Evolutionary conservation across 2,113 vertebrate genomes (phyloP), one percentile per base, ranked within the genome.

Genomic region (Passer montanus): DNA sequence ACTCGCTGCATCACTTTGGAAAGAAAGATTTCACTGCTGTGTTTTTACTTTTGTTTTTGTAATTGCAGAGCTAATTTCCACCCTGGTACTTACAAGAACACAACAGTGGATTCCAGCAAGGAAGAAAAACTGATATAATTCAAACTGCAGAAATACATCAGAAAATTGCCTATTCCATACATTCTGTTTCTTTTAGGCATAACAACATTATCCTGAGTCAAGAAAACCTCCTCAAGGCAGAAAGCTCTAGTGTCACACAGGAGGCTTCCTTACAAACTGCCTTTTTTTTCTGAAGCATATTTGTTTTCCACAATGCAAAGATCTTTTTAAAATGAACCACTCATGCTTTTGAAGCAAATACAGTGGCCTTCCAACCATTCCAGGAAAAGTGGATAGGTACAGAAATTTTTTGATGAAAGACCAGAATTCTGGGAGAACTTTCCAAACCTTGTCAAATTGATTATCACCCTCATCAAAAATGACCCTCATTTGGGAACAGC

Each of bases 311-410:
- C 28, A 77, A 67, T 21, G 11, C 24, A 91, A 31, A 92, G 59
- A 46, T 64, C 7, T 77, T 89, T 39, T 80, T 33, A 89, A 95
- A 96, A 96, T 24, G 44, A 89, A 96, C 22, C 18, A 90, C 52
- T 86, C 22, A 43, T 53, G 70, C 21, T 91, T 95, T 89, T 50
- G 53, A 23, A 78, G 47, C 64, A 86, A 70, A 81, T 55, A 77
- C 41, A 63, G 31, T 30, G 28, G 18, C 16, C 43, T 82, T 33
- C 20, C 62, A 79, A 14, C 55, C 26, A 47, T 19, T 58, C 18
- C 6, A 0, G 3, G 16, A 35, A 74, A 21, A 67, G 7, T 10
- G 5, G 28, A 68, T 11, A 5, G n/a, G 30, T 49, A 43, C 16
- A 60, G 15, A 2, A 79, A 11, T 69, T 83, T 93, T 70, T 77